These are phyloP conservation scores for Trichonephila clavipes DNA, from an alignment of 1,140 invertebrate genomes.

Conservation along the genomic window DNA sequence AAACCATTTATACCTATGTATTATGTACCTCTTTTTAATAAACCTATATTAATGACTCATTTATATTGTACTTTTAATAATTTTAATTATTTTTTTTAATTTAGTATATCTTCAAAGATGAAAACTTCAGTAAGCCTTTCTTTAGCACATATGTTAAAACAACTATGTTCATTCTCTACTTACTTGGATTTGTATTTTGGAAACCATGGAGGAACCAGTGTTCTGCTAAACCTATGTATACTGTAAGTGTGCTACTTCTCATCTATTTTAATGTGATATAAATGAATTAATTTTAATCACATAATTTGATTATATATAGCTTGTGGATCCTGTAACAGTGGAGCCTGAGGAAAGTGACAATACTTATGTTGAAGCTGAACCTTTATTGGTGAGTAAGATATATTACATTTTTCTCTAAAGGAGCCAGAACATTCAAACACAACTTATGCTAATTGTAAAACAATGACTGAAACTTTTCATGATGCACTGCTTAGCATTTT, in stretches of 20 bases:
- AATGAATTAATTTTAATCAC: not conserved
- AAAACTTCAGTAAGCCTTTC: slow-evolving; percentile 91
- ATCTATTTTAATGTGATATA: not conserved
- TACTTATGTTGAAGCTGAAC: slow-evolving; percentile 71
- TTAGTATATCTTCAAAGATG: slow-evolving; percentile 91
- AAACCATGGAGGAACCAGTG: slow-evolving; percentile 91
- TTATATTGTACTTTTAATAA: too few relatives aligned
- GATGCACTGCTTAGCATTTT: too few relatives aligned
- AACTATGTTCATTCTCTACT: slow-evolving; percentile 91
- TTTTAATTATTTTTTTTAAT: slow-evolving; percentile 76
- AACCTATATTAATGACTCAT: too few relatives aligned
- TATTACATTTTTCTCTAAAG: too few relatives aligned
- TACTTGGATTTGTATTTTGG: slow-evolving; percentile 90
- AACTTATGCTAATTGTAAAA: too few relatives aligned
- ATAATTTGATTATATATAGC: slow-evolving; percentile 16
- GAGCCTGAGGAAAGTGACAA: slow-evolving; percentile 68
- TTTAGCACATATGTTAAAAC: slow-evolving; percentile 94
- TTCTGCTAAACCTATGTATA: slow-evolving; percentile 84
- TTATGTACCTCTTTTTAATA: too few relatives aligned
- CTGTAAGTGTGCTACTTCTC: slow-evolving; percentile 81
- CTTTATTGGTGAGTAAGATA: slow-evolving; percentile 58
- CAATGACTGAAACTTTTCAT: too few relatives aligned
- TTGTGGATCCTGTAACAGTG: slow-evolving; percentile 53
- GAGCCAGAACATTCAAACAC: too few relatives aligned
- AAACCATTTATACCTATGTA: too few relatives aligned